Base-by-base conservation (phyloP, 1,140 invertebrate genomes). In the Drosophila ohnishii region DNA sequence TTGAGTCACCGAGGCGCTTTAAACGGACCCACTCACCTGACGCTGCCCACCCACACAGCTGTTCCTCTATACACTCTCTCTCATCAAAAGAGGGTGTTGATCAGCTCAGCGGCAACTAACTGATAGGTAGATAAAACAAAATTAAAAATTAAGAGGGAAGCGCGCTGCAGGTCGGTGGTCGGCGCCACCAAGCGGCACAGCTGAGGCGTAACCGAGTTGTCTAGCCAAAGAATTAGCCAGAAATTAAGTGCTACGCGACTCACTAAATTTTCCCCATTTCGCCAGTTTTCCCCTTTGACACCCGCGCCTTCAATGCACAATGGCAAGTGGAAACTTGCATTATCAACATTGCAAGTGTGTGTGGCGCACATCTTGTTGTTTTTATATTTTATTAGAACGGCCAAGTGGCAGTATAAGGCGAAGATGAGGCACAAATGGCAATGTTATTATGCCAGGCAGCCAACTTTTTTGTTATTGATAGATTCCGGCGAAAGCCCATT, bases 371-470 rank as follows among this genome's bases (percentile, higher is more conserved):
- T 78, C 45, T 61, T 59, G 70, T 66, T 62, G 60, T 44, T 71
- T 84, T 77, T 73, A 32, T 53, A 80, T 78, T 80, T 78, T 84
- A 85, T 80, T 85, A 58, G 81, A 64, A 85, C 19, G 19, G 19
- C 19, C 55, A 32, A 37, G 25, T 19, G 45, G 37, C 10, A 30
- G 28, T 37, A 32, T 34, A 35, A 37, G 63, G 32, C 28, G 28
- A 58, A 71, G 67, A 70, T 48, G 44, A 58, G 44, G 65, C 67
- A 69, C 61, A 69, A 75, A 60, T 70, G 75, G 45, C 70, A 69
- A 75, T 72, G 62, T 78, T 67, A 64, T 78, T 67, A 63, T 64
- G 75, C 51, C 72, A 65, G 42, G 34, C 39, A 39, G 19, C 19
- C 44, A n/a, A 32, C 50, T 28, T 8, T 51, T 55, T 48, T 58